A percentile compares a stretch with the other conserved stretches of the same genome.
These are phyloP conservation scores for Drosophila ohnishii DNA, from an alignment of 1,140 invertebrate genomes.

Conservation along the genomic window DNA sequence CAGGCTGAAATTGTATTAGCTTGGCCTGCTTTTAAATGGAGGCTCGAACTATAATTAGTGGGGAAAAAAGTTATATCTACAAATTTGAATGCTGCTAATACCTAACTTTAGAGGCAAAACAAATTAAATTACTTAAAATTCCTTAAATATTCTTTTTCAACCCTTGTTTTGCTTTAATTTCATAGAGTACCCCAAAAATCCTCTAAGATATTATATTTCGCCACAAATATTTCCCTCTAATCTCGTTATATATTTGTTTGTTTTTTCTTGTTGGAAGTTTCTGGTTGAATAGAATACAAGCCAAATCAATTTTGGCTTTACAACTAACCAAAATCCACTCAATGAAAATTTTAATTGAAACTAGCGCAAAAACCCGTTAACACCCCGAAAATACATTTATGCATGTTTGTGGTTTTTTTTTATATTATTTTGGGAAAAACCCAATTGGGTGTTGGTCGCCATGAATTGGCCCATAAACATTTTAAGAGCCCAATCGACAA, in stretches of 20 bases:
- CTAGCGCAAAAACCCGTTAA: conserved; percentile 19
- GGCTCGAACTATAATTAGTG: background rate
- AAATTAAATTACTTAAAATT: background rate
- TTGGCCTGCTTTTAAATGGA: conserved; percentile 11
- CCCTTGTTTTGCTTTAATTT: background rate
- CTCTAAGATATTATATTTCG: background rate
- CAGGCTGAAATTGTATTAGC: conserved; percentile 14
- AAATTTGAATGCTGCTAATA: background rate
- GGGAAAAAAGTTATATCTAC: background rate
- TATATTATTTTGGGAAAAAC: background rate
- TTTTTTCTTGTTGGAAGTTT: conserved; percentile 19
- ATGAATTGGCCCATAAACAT: conserved; percentile 54
- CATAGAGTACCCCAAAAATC: background rate
- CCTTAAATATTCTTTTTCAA: no score
- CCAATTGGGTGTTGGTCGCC: conserved; percentile 51
- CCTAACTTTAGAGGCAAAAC: background rate
- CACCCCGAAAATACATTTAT: conserved; percentile 16
- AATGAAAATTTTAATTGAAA: conserved; percentile 53
- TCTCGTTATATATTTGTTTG: background rate
- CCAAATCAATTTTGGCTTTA: conserved; percentile 50
- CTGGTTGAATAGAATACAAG: conserved; percentile 16
- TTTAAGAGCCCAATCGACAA: conserved; percentile 36
- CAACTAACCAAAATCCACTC: conserved; percentile 40
- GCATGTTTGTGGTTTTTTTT: conserved; percentile 6
- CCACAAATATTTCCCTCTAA: background rate